phyloP scores from a whole-genome alignment of 2,888 invertebrate species.

The Drosophila neotestacea region DNA sequence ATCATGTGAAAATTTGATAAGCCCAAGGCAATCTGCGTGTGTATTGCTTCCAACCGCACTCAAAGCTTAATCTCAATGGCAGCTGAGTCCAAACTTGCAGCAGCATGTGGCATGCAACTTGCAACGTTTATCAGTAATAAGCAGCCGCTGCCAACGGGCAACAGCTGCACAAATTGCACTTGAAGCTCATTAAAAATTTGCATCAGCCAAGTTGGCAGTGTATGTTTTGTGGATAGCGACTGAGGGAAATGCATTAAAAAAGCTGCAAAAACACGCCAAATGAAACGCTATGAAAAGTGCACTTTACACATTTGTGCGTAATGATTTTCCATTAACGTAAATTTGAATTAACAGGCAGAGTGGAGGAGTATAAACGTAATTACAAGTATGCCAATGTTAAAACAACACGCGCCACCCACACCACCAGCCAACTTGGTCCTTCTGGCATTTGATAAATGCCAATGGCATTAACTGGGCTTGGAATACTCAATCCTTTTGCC shows the following conservation, averaged over 20 bases:
- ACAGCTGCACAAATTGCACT: slow-evolving; percentile 62
- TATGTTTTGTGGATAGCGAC: not conserved
- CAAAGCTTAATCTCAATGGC: slow-evolving; percentile 23
- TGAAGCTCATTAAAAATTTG: slow-evolving; percentile 77
- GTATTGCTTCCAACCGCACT: not conserved
- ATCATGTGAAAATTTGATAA: slow-evolving; percentile 1
- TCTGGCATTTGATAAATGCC: slow-evolving; percentile 75
- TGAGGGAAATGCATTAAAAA: slow-evolving; percentile 65
- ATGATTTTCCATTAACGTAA: slow-evolving; percentile 82
- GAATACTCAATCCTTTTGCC: slow-evolving; percentile 45
- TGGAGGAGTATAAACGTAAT: slow-evolving; percentile 60
- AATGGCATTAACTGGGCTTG: slow-evolving; percentile 62
- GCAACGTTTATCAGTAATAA: slow-evolving; percentile 62
- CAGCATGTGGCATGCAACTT: slow-evolving; percentile 21
- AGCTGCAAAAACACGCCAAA: slow-evolving; percentile 26
- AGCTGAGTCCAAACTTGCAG: slow-evolving; percentile 20
- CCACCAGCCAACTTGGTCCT: slow-evolving; percentile 2
- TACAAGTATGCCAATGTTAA: slow-evolving; percentile 70
- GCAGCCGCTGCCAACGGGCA: slow-evolving; percentile 40
- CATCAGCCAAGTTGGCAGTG: slow-evolving; percentile 37
- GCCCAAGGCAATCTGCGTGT: not conserved
- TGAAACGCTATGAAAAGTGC: slow-evolving; percentile 64
- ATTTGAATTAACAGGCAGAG: slow-evolving; percentile 75
- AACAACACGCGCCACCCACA: slow-evolving; percentile 57
- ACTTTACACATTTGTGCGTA: slow-evolving; percentile 80